A percentile compares a stretch with the other conserved stretches of the same genome.
phyloP scores from a whole-genome alignment of 2,113 vertebrate genomes.

The Nycticryphes semicollaris region DNA sequence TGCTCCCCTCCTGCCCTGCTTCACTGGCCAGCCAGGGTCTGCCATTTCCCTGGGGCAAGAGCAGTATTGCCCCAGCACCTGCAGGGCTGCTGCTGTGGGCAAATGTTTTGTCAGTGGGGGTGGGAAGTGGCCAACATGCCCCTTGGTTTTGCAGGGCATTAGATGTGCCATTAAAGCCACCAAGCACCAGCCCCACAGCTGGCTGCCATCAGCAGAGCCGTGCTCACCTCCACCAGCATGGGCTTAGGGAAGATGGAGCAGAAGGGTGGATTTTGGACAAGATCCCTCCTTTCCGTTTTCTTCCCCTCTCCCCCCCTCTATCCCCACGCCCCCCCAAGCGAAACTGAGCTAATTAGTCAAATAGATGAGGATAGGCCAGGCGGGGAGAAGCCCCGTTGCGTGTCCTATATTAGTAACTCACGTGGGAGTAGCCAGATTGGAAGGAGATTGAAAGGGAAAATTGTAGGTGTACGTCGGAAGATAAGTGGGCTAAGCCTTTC shows the following conservation, averaged over 20 bases:
- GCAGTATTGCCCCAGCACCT: no score
- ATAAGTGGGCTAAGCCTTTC: slow-evolving; percentile 55
- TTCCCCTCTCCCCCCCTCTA: neutral
- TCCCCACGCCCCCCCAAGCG: slow-evolving; percentile 20
- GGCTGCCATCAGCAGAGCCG: neutral
- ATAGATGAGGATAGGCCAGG: slow-evolving; percentile 74
- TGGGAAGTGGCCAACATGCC: neutral
- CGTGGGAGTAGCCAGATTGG: slow-evolving; percentile 76
- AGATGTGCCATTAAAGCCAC: neutral
- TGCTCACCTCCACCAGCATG: neutral
- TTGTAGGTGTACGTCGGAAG: slow-evolving; percentile 9
- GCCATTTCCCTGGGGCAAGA: neutral
- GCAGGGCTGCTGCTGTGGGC: neutral
- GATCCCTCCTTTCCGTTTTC: neutral
- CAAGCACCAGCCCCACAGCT: rapidly evolving
- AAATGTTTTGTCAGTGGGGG: neutral
- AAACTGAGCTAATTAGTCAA: slow-evolving; percentile 76
- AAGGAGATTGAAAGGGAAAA: slow-evolving; percentile 69
- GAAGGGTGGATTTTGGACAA: neutral
- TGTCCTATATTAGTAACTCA: slow-evolving; percentile 80
- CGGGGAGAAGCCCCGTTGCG: slow-evolving; percentile 73
- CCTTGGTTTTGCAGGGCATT: neutral
- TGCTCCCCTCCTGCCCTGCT: neutral
- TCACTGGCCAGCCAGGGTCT: rapidly evolving
- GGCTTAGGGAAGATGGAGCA: neutral